These are phyloP conservation scores for Lanius ludovicianus DNA, from an alignment of 2,113 vertebrate genomes.

Conservation along the genomic window DNA sequence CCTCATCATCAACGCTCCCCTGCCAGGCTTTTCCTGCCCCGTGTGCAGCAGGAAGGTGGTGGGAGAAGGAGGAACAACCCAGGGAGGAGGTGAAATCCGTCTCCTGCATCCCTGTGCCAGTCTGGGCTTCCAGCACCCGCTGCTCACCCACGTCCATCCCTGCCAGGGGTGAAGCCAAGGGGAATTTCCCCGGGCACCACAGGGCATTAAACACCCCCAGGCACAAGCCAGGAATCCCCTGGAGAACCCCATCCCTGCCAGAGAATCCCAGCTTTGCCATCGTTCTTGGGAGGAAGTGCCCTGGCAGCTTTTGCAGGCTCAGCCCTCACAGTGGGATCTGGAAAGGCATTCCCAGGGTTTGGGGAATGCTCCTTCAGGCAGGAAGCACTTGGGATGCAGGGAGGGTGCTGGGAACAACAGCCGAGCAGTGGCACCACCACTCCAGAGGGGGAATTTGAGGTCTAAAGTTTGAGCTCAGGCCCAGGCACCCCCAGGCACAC, in stretches of 20 bases:
- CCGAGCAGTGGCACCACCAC: rapidly evolving
- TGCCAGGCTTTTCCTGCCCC: background rate
- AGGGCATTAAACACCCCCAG: background rate
- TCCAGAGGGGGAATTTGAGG: background rate
- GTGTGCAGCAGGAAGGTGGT: rapidly evolving
- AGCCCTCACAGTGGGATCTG: background rate
- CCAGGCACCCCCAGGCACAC: background rate
- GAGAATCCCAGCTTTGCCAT: background rate
- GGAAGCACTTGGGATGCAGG: rapidly evolving
- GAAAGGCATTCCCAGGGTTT: background rate
- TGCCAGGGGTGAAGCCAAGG: background rate
- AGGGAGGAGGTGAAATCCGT: background rate
- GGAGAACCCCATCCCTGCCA: background rate
- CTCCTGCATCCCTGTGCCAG: background rate
- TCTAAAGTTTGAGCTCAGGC: background rate
- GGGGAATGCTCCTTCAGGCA: background rate
- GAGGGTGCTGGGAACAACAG: background rate
- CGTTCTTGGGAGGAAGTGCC: rapidly evolving
- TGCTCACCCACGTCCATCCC: background rate
- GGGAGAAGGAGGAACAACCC: background rate
- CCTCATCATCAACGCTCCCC: rapidly evolving
- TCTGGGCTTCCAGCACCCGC: background rate
- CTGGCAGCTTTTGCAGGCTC: background rate
- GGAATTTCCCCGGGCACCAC: rapidly evolving
- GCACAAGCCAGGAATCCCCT: rapidly evolving